phyloP scores from a whole-genome alignment of 2,113 vertebrate species.

The Alosa alosa region DNA sequence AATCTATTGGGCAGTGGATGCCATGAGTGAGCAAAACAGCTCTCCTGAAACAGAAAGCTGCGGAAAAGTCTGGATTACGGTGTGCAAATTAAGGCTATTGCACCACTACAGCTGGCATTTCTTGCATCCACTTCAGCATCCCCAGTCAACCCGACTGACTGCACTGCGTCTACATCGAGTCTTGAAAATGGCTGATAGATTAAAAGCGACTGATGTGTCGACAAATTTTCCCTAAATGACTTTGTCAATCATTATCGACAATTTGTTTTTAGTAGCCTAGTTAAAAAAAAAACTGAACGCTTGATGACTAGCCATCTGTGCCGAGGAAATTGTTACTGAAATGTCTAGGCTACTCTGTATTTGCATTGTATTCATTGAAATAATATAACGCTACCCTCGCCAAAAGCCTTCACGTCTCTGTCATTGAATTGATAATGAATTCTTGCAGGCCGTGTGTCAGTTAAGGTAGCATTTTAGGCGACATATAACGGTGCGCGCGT shows the following conservation, averaged over 20 bases:
- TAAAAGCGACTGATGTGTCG: not conserved
- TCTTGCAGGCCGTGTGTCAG: not conserved
- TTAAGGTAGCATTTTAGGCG: not conserved
- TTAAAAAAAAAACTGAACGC: not conserved
- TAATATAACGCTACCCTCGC: not conserved
- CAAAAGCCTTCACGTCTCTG: not conserved
- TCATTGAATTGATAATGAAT: not conserved
- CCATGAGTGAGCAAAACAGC: not conserved
- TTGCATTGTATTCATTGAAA: not conserved
- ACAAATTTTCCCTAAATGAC: too few species aligned
- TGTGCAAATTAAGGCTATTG: not conserved
- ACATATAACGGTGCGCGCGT: conserved; percentile 14
- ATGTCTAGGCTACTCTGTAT: not conserved
- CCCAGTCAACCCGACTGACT: not conserved
- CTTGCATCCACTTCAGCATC: not conserved
- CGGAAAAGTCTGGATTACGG: not conserved
- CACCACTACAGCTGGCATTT: not conserved
- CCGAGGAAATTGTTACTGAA: not conserved
- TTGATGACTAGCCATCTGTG: not conserved
- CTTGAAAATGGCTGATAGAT: not conserved
- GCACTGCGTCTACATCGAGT: not conserved
- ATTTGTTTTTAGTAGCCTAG: not conserved
- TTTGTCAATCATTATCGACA: too few species aligned
- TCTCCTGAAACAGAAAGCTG: not conserved
- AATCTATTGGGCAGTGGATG: not conserved